These are phyloP conservation scores for Muschampia plurimacula DNA, from an alignment of 2,888 invertebrate species.

Conservation along the genomic window DNA sequence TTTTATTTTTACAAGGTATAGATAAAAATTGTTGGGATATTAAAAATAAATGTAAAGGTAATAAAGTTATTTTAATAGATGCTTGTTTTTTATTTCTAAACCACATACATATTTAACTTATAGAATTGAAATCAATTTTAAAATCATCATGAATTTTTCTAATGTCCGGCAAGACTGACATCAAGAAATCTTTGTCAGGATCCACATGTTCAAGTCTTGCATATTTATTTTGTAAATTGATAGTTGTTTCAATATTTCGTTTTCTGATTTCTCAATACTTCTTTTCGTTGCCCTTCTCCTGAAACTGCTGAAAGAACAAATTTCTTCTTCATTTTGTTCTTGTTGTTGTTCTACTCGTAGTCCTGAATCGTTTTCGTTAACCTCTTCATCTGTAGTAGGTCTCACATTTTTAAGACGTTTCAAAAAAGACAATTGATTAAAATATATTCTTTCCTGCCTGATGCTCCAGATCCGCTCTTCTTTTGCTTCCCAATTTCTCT, in stretches of 20 bases:
- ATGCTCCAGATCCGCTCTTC: slow-evolving; percentile 50
- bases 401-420: slow-evolving; percentile 47
- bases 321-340: slow-evolving; percentile 35
- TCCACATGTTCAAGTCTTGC: slow-evolving; percentile 24
- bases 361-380: neutral
- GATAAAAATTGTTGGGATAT: no score
- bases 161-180: slow-evolving; percentile 32
- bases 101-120: no score
- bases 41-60: no score
- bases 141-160: slow-evolving; percentile 32
- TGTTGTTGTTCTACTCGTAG: slow-evolving; percentile 16
- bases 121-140: slow-evolving; percentile 39
- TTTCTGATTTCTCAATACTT: slow-evolving; percentile 36
- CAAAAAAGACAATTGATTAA: slow-evolving; percentile 50
- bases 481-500: slow-evolving; percentile 50
- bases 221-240: slow-evolving; percentile 22
- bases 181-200: slow-evolving; percentile 36
- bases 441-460: slow-evolving; percentile 50
- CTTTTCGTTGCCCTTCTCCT: slow-evolving; percentile 32
- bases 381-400: slow-evolving; percentile 13
- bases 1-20: no score
- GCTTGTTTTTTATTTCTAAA: no score
- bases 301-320: slow-evolving; percentile 29
- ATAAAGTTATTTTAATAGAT: no score
- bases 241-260: slow-evolving; percentile 29